Evolutionary conservation across 2,888 invertebrate genomes (phyloP).

Genomic region (Petrolisthes manimaculis): DNA sequence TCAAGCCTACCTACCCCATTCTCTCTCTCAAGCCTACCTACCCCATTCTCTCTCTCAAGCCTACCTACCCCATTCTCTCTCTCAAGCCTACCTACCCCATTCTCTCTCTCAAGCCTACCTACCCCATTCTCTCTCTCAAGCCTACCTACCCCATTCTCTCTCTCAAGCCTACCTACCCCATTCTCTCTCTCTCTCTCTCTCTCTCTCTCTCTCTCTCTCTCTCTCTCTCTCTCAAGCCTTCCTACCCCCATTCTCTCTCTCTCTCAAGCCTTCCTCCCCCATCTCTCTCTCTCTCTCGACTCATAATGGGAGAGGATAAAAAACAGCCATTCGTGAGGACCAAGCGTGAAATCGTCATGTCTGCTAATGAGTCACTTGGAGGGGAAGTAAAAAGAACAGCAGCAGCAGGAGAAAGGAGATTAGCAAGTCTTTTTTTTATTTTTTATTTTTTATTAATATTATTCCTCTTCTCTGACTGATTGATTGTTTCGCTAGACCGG

Average conservation of each 20-base stretch:
- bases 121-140: neutral
- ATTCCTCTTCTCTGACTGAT: too few species aligned
- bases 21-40: neutral
- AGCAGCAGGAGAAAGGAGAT: neutral
- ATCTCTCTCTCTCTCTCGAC: neutral
- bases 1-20: neutral
- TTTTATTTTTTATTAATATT: neutral
- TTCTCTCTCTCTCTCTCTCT: neutral
- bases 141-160: neutral
- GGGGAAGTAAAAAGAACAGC: neutral
- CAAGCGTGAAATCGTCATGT: conserved; percentile 22
- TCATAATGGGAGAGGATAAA: neutral
- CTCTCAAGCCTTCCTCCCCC: neutral
- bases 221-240: neutral
- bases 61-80: neutral
- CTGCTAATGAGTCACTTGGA: conserved; percentile 23
- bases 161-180: neutral
- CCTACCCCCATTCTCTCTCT: neutral
- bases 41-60: neutral
- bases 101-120: neutral
- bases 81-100: neutral
- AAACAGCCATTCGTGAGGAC: neutral
- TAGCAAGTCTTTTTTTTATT: neutral
- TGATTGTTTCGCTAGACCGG: too few species aligned
- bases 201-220: neutral